Evolutionary conservation across 2,797 vertebrate genomes (phyloP).

Genomic region (Aldrovandia affinis): DNA sequence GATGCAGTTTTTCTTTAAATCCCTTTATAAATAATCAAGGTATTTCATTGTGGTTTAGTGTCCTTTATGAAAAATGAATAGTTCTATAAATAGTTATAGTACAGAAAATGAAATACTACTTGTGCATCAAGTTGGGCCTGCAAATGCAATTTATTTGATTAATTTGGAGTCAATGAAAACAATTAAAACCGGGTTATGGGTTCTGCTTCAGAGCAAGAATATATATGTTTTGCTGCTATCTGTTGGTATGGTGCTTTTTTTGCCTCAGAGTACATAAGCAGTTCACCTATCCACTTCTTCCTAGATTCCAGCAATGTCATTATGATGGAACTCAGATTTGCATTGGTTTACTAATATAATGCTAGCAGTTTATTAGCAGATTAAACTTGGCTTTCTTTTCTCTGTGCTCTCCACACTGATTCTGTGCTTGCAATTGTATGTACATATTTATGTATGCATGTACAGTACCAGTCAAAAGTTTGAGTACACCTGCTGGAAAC

Average conservation of each 20-base stretch:
- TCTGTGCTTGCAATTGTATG: not conserved
- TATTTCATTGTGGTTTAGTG: not conserved
- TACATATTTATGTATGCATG: no score
- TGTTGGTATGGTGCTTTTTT: not conserved
- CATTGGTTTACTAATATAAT: not conserved
- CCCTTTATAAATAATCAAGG: not conserved
- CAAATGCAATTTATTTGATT: not conserved
- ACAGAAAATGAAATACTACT: not conserved
- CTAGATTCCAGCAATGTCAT: not conserved
- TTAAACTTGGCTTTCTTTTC: not conserved
- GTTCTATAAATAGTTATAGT: not conserved
- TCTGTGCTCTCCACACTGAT: not conserved
- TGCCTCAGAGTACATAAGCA: not conserved
- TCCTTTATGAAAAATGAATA: not conserved
- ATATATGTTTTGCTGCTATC: not conserved
- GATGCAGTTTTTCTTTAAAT: not conserved
- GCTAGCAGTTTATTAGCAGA: not conserved
- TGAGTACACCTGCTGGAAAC: no score
- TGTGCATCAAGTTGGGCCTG: no score
- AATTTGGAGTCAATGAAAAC: not conserved
- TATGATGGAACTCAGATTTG: not conserved
- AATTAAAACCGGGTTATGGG: not conserved
- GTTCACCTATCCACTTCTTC: not conserved
- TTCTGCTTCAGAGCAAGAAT: not conserved
- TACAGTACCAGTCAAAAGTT: no score